Evolutionary conservation across 2,888 invertebrate genomes (phyloP).

Genomic region (Diachrysia chrysitis): DNA sequence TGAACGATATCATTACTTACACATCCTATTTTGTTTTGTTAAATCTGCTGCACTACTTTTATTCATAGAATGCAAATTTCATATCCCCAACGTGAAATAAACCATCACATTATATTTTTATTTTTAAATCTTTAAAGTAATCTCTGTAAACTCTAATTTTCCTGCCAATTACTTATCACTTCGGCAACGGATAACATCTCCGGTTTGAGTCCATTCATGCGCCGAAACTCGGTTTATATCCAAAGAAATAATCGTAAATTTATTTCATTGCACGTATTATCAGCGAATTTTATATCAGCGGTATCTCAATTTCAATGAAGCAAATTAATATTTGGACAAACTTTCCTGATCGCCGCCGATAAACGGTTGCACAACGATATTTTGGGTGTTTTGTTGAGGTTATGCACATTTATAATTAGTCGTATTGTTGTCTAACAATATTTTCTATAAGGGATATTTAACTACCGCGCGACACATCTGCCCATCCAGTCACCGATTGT

Average conservation of each 20-base stretch:
- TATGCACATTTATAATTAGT: constrained; percentile 78
- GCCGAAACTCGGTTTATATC: constrained; percentile 58
- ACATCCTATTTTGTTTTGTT: constrained; percentile 55
- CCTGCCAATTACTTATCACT: constrained; percentile 58
- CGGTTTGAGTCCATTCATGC: constrained; percentile 60
- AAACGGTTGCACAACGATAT: constrained; percentile 66
- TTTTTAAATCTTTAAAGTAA: constrained; percentile 28
- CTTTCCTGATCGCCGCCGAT: constrained; percentile 64
- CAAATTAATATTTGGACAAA: constrained; percentile 66
- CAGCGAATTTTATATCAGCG: constrained; percentile 53
- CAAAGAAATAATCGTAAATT: constrained; percentile 64
- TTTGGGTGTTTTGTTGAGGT: constrained; percentile 72
- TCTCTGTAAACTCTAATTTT: constrained; percentile 56
- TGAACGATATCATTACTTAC: constrained; percentile 60
- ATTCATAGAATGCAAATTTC: constrained; percentile 9
- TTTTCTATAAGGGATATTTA: constrained; percentile 70
- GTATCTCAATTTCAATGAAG: constrained; percentile 67
- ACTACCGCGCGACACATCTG: constrained; percentile 78
- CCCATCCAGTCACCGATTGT: constrained; percentile 55
- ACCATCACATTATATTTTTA: neutral
- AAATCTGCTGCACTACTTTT: constrained; percentile 35
- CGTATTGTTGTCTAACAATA: constrained; percentile 80
- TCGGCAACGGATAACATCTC: constrained; percentile 53
- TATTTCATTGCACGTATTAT: constrained; percentile 61
- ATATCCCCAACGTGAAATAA: constrained; percentile 20